Base-by-base conservation (phyloP, 2,888 invertebrate genomes). In the Chrysina gloriosa region DNA sequence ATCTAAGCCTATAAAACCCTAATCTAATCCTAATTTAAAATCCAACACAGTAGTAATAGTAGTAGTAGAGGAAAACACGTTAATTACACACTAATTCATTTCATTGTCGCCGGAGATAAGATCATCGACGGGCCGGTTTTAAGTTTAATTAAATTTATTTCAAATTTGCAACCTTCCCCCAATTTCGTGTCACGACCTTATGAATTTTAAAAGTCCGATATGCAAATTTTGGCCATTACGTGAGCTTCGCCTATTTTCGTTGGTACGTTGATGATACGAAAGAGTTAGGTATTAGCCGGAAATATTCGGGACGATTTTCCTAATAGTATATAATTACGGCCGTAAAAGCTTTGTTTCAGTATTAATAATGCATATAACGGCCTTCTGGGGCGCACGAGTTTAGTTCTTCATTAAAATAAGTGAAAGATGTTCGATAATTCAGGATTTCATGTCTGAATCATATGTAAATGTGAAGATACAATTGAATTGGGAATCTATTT, bases 201-300 rank as follows among this genome's bases (percentile, higher is more conserved):
- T 58, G 58, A 58, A 58, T 58, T 58, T 58, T 58, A 58, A 58
- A 58, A 58, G 42, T 58, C 25, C 39, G 58, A 58, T 58, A 58
- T 58, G 58, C 58, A 58, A 58, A 58, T 58, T 58, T 58, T 14
- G 25, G 9, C 23, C 58, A 9, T 14, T 39, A 31, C 58, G 58
- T 39, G 58, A 58, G 25, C 21, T 39, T 11, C 58, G 58, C 14
- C 58, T 58, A 58, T 58, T 58, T 58, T 25, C 36, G 42, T 23
- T 14, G 50, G 27, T 6, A 14, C 39, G 23, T 39, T 58, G 21
- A 58, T 58, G 58, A 34, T 42, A 58, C 27, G 58, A 39, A 58
- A 58, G 58, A 39, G 58, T 58, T 58, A 58, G 25, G 36, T 58
- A 39, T 39, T 58, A 39, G 14, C 25, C 25, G 6, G 5, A 39